phyloP scores from a whole-genome alignment of 2,888 invertebrate species.

The Clitarchus hookeri region DNA sequence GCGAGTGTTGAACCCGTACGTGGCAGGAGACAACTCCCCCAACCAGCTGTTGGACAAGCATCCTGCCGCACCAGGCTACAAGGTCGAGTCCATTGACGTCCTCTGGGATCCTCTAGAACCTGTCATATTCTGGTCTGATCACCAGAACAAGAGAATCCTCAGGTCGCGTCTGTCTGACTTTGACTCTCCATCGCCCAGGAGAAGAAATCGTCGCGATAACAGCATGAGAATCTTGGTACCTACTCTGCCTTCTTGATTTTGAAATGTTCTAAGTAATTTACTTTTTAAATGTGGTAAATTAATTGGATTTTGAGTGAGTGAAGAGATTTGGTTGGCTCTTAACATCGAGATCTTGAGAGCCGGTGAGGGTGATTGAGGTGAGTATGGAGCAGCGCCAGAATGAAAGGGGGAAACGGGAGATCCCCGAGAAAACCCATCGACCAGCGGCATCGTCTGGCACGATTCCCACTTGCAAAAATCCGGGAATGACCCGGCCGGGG shows the following conservation, averaged over 20 bases:
- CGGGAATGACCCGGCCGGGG: too few relatives aligned
- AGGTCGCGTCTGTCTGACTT: conserved; percentile 46
- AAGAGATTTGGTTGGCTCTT: too few relatives aligned
- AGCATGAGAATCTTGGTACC: conserved; percentile 28
- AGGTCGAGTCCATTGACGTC: conserved; percentile 62
- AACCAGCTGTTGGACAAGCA: conserved; percentile 50
- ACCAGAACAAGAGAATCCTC: conserved; percentile 55
- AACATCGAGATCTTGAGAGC: too few relatives aligned
- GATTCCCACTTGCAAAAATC: too few relatives aligned
- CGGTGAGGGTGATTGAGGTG: too few relatives aligned
- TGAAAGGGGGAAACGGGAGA: too few relatives aligned
- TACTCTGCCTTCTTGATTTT: too few relatives aligned
- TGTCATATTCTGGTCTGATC: conserved; percentile 57
- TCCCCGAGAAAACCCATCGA: too few relatives aligned
- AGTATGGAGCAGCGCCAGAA: too few relatives aligned
- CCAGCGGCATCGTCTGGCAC: too few relatives aligned
- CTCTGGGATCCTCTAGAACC: conserved; percentile 51
- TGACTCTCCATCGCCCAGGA: neutral
- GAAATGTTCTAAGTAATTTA: neutral
- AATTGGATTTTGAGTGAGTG: too few relatives aligned
- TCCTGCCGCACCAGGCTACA: conserved; percentile 53
- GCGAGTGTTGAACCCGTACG: conserved; percentile 66
- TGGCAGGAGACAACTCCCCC: conserved; percentile 56
- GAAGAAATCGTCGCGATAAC: conserved; percentile 30
- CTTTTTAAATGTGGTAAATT: too few relatives aligned